Base-by-base conservation (phyloP, 1,140 invertebrate species). In the Gryon sp. region DNA sequence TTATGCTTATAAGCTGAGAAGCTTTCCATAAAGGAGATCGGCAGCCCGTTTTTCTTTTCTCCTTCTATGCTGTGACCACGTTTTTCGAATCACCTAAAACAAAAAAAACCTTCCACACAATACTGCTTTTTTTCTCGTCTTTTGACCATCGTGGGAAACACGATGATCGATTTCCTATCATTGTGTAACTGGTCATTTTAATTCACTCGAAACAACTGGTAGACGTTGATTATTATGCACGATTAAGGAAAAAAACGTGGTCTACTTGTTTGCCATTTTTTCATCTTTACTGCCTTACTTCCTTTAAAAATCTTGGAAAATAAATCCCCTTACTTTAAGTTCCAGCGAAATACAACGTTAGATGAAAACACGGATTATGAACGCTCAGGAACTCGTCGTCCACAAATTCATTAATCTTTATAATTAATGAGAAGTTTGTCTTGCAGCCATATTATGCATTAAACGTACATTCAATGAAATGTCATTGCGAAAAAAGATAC, bases 141-240 rank as follows among this genome's bases (percentile, higher is more conserved):
- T 8, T 28, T 11, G 59, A 4, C 36, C 20, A 28, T 52, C 63
- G 46, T 68, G 46, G 63, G 63, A 55, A 46, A 19, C 40, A 1
- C 11, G 16, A 18, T 30, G 36, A 55, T 68, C 63, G 40, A 68
- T 68, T 46, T 55, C 63, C 63, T 32, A 68, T 45, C 46, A 53
- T 53, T 40, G 32, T 48, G 14, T n/a, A n/a, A n/a, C 19, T 43
- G 45, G 45, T 50, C 59, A 62, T 48, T 62, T 50, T 11, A 19
- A 15, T 46, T 14, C 57, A n/a, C 2, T 57, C 78, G 59, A 78
- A 68, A 70, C 65, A 52, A 38, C 46, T 68, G 59, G 65, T 43
- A 63, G 70, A 63, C 60, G 65, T 32, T n/a, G 57, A 72, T 77
- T 76, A 83, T 83, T 80, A 81, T 76, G 50, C 50, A 32, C 59